These are phyloP conservation scores for Automeris io DNA, from an alignment of 2,888 invertebrate genomes.

Conservation along the genomic window DNA sequence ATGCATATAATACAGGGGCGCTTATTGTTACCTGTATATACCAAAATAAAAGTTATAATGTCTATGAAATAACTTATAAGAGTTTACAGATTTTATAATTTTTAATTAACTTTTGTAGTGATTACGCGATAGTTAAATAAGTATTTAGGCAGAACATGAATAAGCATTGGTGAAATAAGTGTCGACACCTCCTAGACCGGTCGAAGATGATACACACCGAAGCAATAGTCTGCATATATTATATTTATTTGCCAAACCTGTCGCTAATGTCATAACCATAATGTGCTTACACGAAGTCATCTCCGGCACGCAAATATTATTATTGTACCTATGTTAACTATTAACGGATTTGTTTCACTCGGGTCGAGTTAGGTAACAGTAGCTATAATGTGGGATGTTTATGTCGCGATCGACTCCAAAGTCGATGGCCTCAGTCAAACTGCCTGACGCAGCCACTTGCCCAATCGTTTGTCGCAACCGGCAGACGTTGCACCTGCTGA, in stretches of 20 bases:
- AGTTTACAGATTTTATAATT: slow-evolving; percentile 1
- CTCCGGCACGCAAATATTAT: slow-evolving; percentile 31
- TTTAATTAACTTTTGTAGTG: slow-evolving; percentile 1
- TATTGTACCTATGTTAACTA: slow-evolving; percentile 44
- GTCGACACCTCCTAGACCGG: slow-evolving; percentile 41
- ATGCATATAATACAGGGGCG: too few species aligned
- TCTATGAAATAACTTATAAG: slow-evolving; percentile 13
- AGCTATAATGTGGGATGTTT: slow-evolving; percentile 65
- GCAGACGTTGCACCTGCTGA: slow-evolving; percentile 68
- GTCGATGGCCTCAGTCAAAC: slow-evolving; percentile 61
- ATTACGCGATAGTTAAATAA: slow-evolving; percentile 11
- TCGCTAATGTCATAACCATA: slow-evolving; percentile 29
- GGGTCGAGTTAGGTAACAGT: slow-evolving; percentile 53
- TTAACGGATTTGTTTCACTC: slow-evolving; percentile 60
- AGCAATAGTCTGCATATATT: slow-evolving; percentile 33
- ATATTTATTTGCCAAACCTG: slow-evolving; percentile 26
- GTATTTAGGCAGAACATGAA: slow-evolving; percentile 20
- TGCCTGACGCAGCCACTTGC: slow-evolving; percentile 54
- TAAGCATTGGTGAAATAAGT: slow-evolving; percentile 39
- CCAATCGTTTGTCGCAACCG: slow-evolving; percentile 70
- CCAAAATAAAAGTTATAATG: too few species aligned
- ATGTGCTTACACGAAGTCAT: slow-evolving; percentile 19
- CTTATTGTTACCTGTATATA: too few species aligned
- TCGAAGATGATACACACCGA: slow-evolving; percentile 38
- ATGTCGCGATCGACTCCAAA: slow-evolving; percentile 55